Percentiles rank a stretch among this genome's conserved stretches.
These are phyloP conservation scores for Hirtodrosophila histrioides DNA, from an alignment of 2,888 invertebrate genomes.

Conservation along the genomic window DNA sequence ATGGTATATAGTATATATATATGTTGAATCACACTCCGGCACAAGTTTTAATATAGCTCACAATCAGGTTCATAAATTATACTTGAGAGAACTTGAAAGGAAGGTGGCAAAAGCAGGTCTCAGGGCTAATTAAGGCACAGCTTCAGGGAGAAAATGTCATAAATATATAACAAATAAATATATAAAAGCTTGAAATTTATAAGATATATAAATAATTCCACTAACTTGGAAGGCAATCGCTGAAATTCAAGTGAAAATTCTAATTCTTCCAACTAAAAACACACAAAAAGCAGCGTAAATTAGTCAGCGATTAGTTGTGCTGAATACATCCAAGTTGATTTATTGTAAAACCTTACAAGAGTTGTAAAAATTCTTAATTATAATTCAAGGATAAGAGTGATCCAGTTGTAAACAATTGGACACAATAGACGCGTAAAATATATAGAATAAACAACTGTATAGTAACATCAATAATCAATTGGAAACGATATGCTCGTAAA, in stretches of 20 bases:
- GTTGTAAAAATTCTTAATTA: not conserved
- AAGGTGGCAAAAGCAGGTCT: not conserved
- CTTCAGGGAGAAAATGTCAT: no score
- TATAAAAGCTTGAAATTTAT: no score
- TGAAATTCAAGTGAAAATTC: no score
- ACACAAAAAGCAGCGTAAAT: no score
- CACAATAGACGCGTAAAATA: not conserved
- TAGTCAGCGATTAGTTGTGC: no score
- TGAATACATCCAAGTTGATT: no score
- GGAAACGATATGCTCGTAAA: not conserved
- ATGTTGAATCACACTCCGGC: conserved; percentile 25
- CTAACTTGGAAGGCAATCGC: no score
- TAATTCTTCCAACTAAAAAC: no score
- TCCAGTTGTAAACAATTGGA: conserved; percentile 1
- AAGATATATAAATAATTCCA: no score
- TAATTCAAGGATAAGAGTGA: conserved; percentile 6
- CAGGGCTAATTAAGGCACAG: no score
- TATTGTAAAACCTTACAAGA: no score
- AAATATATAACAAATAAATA: no score
- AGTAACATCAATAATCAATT: not conserved
- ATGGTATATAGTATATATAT: conserved; percentile 3
- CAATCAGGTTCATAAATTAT: conserved; percentile 8
- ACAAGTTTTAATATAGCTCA: not conserved
- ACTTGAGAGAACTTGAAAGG: not conserved
- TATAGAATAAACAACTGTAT: conserved; percentile 1